Percentiles rank a stretch among this genome's conserved stretches.
phyloP scores from a whole-genome alignment of 2,113 vertebrate species.

The Ictalurus punctatus region DNA sequence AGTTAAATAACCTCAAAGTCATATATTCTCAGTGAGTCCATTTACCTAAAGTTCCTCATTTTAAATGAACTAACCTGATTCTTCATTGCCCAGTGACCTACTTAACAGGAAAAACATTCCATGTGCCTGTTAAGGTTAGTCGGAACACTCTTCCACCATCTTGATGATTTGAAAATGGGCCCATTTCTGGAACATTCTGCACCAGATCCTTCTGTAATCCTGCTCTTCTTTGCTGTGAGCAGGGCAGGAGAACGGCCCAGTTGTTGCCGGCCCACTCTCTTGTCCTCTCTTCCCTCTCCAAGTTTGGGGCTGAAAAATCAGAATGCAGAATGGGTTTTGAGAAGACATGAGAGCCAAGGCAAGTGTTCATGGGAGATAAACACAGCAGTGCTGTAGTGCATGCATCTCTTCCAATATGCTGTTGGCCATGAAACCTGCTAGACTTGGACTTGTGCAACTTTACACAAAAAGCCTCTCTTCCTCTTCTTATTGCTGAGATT shows the following conservation, averaged over 20 bases:
- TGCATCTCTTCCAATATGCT: conserved; percentile 29
- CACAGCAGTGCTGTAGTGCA: conserved; percentile 36
- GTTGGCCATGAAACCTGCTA: conserved; percentile 16
- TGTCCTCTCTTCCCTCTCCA: conserved; percentile 34
- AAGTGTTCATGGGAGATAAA: conserved; percentile 53
- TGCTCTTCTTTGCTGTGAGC: conserved; percentile 36
- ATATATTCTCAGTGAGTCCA: neutral
- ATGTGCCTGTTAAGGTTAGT: neutral
- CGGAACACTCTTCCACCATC: neutral
- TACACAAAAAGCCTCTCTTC: neutral
- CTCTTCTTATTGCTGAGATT: conserved; percentile 6
- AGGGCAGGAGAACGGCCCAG: conserved; percentile 19
- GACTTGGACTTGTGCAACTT: conserved; percentile 24
- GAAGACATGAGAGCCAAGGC: conserved; percentile 32
- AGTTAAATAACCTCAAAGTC: neutral
- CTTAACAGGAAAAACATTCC: neutral
- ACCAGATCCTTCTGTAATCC: conserved; percentile 29
- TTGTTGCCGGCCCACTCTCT: conserved; percentile 21
- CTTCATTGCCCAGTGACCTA: neutral
- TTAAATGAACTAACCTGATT: neutral
- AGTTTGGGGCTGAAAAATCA: conserved; percentile 35
- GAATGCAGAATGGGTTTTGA: conserved; percentile 22
- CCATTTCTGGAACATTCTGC: conserved; percentile 15
- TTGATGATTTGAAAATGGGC: neutral
- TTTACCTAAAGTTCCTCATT: neutral